Percentiles rank a stretch among this genome's conserved stretches.
Evolutionary conservation across 2,888 invertebrate genomes (phyloP).

Genomic region (Melipona bicolor): DNA sequence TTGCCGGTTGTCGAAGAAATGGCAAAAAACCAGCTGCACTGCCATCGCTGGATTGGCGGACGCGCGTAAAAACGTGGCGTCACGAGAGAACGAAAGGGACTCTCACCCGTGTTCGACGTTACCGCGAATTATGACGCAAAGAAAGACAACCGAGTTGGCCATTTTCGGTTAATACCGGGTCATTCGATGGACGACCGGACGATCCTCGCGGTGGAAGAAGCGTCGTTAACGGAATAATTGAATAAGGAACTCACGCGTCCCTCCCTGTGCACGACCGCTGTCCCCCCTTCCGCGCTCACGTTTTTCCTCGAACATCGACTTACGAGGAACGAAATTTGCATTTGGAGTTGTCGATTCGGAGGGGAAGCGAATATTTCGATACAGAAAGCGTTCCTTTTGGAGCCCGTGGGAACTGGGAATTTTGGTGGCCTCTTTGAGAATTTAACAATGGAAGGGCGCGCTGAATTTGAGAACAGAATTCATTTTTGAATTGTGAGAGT

Average conservation of each 20-base stretch:
- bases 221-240: constrained; percentile 49
- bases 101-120: constrained; percentile 29
- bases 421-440: neutral
- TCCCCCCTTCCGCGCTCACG: neutral
- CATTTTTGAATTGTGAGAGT: neutral
- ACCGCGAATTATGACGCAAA: constrained; percentile 48
- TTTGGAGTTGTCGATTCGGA: neutral
- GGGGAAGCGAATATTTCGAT: neutral
- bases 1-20: constrained; percentile 22
- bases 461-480: neutral
- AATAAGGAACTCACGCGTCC: constrained; percentile 10
- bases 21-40: constrained; percentile 17
- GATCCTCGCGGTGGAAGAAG: constrained; percentile 14
- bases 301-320: neutral
- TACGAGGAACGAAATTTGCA: neutral
- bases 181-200: constrained; percentile 35
- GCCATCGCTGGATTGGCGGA: constrained; percentile 20
- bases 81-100: neutral
- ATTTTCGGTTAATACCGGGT: constrained; percentile 58
- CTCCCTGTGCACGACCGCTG: no score
- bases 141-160: constrained; percentile 33
- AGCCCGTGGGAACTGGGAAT: neutral
- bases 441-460: neutral
- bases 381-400: neutral
- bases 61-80: constrained; percentile 29